Percentiles rank a stretch among this genome's conserved stretches.
Conservation (phyloP, 2,797 vertebrate species). For the Australoheros facetus region DNA sequence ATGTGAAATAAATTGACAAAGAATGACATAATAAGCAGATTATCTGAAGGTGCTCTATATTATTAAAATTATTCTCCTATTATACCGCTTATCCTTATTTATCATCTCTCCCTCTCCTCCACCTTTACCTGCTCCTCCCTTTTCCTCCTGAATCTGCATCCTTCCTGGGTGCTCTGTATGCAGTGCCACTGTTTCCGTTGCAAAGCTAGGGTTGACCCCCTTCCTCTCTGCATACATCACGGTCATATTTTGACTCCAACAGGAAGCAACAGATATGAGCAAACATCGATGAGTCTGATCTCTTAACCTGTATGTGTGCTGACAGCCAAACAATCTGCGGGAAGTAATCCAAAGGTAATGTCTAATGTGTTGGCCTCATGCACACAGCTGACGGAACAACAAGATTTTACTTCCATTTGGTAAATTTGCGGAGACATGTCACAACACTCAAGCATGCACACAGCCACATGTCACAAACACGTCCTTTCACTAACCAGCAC, state of each 20-base stretch:
- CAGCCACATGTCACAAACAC: conserved; percentile 1
- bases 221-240: conserved; percentile 17
- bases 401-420: conserved; percentile 11
- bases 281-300: conserved; percentile 47
- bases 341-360: conserved; percentile 40
- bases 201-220: not conserved
- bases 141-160: conserved; percentile 9
- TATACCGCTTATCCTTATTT: not conserved
- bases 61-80: conserved; percentile 8
- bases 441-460: conserved; percentile 1
- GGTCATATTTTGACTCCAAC: conserved; percentile 33
- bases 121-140: not conserved
- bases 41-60: conserved; percentile 11
- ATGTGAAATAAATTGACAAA: conserved; percentile 4
- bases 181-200: not conserved
- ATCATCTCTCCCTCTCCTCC: not conserved
- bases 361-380: conserved; percentile 16
- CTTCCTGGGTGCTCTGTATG: conserved; percentile 1
- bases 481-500: not conserved
- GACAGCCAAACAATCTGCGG: conserved; percentile 41
- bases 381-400: conserved; percentile 5
- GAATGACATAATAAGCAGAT: conserved; percentile 15
- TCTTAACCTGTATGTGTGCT: conserved; percentile 31
- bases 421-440: conserved; percentile 22
- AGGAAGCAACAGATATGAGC: conserved; percentile 39